Conservation (phyloP, 1,140 invertebrate genomes). For the Melitaea cinxia region DNA sequence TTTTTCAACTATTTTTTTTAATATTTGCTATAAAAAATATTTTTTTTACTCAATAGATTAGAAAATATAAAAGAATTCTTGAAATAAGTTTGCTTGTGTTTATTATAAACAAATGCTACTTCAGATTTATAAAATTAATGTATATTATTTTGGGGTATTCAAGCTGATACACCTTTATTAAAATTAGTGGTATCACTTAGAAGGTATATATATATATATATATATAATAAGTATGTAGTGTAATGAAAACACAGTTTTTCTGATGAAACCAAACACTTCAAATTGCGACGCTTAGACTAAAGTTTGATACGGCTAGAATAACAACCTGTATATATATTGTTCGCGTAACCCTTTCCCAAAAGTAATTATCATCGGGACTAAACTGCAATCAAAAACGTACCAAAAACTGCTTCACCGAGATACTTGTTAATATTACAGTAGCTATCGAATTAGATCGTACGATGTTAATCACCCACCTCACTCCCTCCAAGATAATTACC, state of each 20-base stretch:
- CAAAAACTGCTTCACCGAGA: slow-evolving; percentile 73
- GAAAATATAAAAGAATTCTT: no score
- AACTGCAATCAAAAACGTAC: slow-evolving; percentile 78
- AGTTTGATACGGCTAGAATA: not conserved
- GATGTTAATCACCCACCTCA: slow-evolving; percentile 66
- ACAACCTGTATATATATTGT: slow-evolving; percentile 44
- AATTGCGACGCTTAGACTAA: not conserved
- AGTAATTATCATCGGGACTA: slow-evolving; percentile 76
- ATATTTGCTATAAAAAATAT: no score
- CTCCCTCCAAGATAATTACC: slow-evolving; percentile 69
- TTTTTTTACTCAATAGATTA: no score
- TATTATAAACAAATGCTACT: no score
- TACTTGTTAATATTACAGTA: slow-evolving; percentile 74
- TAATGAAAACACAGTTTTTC: no score
- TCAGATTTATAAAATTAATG: no score
- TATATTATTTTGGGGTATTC: no score
- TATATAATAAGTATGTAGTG: no score
- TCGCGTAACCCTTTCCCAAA: slow-evolving; percentile 71
- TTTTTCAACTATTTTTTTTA: not conserved
- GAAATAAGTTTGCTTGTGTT: no score
- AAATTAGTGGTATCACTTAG: no score
- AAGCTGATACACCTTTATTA: no score
- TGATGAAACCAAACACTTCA: not conserved
- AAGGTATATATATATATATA: no score
- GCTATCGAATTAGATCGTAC: slow-evolving; percentile 73